phyloP scores from a whole-genome alignment of 2,797 vertebrate species.

The Tympanoctomys barrerae region DNA sequence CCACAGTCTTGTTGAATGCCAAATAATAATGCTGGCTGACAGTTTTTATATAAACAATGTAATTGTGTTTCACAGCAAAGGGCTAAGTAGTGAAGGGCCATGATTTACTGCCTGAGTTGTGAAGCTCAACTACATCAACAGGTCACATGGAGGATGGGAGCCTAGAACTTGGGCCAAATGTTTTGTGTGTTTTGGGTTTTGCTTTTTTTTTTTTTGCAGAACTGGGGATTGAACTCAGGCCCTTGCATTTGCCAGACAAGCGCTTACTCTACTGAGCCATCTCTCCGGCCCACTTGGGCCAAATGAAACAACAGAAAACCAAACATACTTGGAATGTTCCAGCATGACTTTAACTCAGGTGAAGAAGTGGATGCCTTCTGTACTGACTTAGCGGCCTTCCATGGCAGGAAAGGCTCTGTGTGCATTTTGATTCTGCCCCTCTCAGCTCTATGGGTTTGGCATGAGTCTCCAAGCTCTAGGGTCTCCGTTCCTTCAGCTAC shows the following conservation, averaged over 20 bases:
- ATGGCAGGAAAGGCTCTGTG: background rate
- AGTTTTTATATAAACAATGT: slow-evolving; percentile 42
- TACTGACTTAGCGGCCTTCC: background rate
- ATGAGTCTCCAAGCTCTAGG: background rate
- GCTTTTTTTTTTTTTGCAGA: too few species aligned
- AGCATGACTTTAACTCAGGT: background rate
- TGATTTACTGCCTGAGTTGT: background rate
- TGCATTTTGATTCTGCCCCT: background rate
- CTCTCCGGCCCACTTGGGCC: background rate
- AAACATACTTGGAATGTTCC: too few species aligned
- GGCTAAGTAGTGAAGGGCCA: background rate
- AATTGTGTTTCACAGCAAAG: background rate
- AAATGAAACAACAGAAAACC: background rate
- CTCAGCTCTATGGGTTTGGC: background rate
- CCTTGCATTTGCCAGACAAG: too few species aligned
- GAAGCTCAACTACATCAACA: background rate
- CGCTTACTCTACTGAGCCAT: too few species aligned
- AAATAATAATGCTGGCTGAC: slow-evolving; percentile 30
- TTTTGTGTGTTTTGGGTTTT: too few species aligned
- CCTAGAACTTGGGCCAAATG: background rate
- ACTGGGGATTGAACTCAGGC: too few species aligned
- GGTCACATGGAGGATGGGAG: background rate
- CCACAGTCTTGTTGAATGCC: background rate
- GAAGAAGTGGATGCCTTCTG: background rate
- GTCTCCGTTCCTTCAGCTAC: background rate